Base-by-base conservation (phyloP, 2,888 invertebrate genomes). In the Thumatha senex region DNA sequence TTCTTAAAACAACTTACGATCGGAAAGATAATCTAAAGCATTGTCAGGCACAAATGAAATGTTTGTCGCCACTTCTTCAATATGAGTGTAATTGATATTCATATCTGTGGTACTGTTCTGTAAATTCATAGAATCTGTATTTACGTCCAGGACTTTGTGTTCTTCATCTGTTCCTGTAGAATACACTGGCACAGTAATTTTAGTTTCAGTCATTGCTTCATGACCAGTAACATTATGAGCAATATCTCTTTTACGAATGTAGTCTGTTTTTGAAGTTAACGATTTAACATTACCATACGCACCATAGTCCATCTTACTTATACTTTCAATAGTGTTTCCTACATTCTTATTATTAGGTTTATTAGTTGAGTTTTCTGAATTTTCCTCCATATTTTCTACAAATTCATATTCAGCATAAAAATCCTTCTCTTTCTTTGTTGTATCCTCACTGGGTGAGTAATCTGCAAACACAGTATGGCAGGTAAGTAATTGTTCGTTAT, bases 381-480 rank as follows among this genome's bases (percentile, higher is more conserved):
- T 69, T 10, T 66, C 67, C 39, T 80, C 76, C 34, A 51, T 29
- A 1, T 36, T 43, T 13, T 77, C 74, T 13, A 60, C 31, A 41
- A 70, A 71, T 15, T 74, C 75, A 48, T 85, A 82, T 56, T 85
- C 84, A 29, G 55, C 74, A 55, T 83, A 80, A 18, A 76, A 55
- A 29, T 83, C 72, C 52, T 65, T 76, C 54, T 67, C 61, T 43
- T 39, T 70, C 44, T 67, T 69, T 61, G 58, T 52, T 33, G 64
- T 48, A 35, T 63, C 59, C 51, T 70, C 68, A 45, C 46, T 63
- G 46, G 66, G 46, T 48, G 47, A 45, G 41, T 55, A 40, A 83
- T 81, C 86, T 86, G 86, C 61, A 84, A 67, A 84, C 68, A 82
- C 64, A 74, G 34, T 66, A 72, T 61, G 52, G 58, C 61, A 54